A percentile compares a stretch with the other conserved stretches of the same genome.
Evolutionary conservation across 2,113 vertebrate genomes (phyloP).

Genomic region (Serilophus lunatus): DNA sequence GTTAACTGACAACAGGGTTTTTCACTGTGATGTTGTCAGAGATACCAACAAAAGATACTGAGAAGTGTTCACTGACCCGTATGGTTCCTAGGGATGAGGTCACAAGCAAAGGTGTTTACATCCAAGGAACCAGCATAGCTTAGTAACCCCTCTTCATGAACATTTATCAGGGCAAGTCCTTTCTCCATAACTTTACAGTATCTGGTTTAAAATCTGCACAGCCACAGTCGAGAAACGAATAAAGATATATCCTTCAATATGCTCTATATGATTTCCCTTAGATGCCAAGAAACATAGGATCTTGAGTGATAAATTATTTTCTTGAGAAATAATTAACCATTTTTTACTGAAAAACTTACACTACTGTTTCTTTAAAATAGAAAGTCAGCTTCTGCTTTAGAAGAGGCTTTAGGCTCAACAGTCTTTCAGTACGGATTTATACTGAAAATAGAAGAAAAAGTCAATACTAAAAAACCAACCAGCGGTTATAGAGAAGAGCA

Average conservation of each 20-base stretch:
- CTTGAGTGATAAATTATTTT: not conserved
- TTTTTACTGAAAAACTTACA: not conserved
- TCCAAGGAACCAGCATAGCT: not conserved
- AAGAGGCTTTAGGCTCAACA: not conserved
- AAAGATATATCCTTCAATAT: not conserved
- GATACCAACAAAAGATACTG: not conserved
- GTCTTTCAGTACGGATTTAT: not conserved
- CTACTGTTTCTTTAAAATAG: not conserved
- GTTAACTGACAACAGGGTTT: not conserved
- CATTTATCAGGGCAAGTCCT: not conserved
- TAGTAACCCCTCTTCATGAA: not conserved
- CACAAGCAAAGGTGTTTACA: not conserved
- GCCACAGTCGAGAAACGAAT: not conserved
- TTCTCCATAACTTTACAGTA: not conserved
- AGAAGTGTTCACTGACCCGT: not conserved
- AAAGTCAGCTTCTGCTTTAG: not conserved
- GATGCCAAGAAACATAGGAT: conserved; percentile 2
- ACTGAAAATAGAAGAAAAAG: not conserved
- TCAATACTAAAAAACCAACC: not conserved
- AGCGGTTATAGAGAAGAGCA: not conserved
- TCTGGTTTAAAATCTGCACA: not conserved
- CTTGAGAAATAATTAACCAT: not conserved
- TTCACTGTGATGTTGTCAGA: not conserved
- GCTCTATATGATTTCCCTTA: not conserved
- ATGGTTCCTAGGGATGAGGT: not conserved